Evolutionary conservation across 2,797 vertebrate genomes (phyloP), one percentile per base, ranked within the genome.

Genomic region (Petrocephalus schoutedeni): DNA sequence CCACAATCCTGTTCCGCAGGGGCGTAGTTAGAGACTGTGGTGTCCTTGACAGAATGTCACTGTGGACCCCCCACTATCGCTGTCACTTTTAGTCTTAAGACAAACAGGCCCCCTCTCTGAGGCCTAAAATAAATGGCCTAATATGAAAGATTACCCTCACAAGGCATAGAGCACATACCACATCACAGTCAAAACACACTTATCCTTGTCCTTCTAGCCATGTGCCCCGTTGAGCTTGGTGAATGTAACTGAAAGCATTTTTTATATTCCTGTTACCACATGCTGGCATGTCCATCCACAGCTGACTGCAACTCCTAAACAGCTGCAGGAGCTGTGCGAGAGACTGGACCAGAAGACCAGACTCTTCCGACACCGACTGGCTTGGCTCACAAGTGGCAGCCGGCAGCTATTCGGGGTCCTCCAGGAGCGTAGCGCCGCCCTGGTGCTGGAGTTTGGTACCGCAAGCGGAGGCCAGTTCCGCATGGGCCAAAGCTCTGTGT

Each of bases 351-450:
- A 87, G 89, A 94, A 93, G 32, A 92, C 93, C 88, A 92, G 93
- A 87, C 91, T 93, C 1, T 96, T 94, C 61, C 91, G 91, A 86
- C 91, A 91, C 57, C 92, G 95, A 89, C 91, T 96, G 93, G 91
- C 93, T 71, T 96, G 96, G 96, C 92, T 97, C 88, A 96, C 94
- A 87, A 95, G 94, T 28, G 90, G 91, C 32, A 97, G 95, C 89
- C 94, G 94, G 57, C 95, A 95, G 90, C 89, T 96, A 87, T 97
- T 96, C 91, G 96, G 96, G 77, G 95, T 96, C 87, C 95, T 97
- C 89, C 93, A 95, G 91, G 96, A 96, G 89, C 91, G 23, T 56
- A 90, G 91, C 49, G 64, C 95, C 88, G 89, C 91, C 67, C 89
- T 96, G 61, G 94, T 96, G 88, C 82, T 96, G 90, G 95, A 96